phyloP scores from a whole-genome alignment of 2,888 invertebrate species.

The Aleiodes testaceus region DNA sequence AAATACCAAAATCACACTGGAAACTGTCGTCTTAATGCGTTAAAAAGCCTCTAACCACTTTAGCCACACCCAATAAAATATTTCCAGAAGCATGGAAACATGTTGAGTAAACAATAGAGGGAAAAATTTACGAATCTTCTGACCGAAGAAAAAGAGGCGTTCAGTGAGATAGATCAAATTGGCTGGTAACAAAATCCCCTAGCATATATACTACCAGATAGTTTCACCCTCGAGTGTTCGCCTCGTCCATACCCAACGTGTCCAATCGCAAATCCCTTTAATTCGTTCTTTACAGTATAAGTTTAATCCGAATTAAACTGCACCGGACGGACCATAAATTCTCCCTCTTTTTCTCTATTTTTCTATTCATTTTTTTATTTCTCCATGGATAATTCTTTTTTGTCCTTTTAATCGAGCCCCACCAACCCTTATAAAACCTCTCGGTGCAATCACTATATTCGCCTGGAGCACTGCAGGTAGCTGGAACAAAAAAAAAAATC shows the following conservation, averaged over 20 bases:
- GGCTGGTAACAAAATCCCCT: constrained; percentile 56
- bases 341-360: constrained; percentile 52
- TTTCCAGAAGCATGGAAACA: background rate
- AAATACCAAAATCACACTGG: background rate
- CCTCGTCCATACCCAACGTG: constrained; percentile 59
- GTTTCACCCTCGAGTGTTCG: constrained; percentile 30
- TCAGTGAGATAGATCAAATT: constrained; percentile 66
- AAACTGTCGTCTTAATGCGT: background rate
- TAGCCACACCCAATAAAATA: constrained; percentile 13
- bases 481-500: constrained; percentile 17
- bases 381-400: constrained; percentile 57
- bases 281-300: constrained; percentile 68
- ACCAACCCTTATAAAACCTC: constrained; percentile 43
- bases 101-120: no score
- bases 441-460: constrained; percentile 28
- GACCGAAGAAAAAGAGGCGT: background rate
- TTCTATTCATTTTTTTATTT: constrained; percentile 43
- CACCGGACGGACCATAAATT: constrained; percentile 66
- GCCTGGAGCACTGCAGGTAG: constrained; percentile 32
- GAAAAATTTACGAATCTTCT: no score
- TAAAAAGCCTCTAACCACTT: background rate
- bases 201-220: constrained; percentile 24
- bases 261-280: constrained; percentile 70
- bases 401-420: constrained; percentile 33
- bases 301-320: constrained; percentile 69